A percentile compares a stretch with the other conserved stretches of the same genome.
Evolutionary conservation across 2,113 vertebrate genomes (phyloP).

Genomic region (Tragelaphus buxtoni): DNA sequence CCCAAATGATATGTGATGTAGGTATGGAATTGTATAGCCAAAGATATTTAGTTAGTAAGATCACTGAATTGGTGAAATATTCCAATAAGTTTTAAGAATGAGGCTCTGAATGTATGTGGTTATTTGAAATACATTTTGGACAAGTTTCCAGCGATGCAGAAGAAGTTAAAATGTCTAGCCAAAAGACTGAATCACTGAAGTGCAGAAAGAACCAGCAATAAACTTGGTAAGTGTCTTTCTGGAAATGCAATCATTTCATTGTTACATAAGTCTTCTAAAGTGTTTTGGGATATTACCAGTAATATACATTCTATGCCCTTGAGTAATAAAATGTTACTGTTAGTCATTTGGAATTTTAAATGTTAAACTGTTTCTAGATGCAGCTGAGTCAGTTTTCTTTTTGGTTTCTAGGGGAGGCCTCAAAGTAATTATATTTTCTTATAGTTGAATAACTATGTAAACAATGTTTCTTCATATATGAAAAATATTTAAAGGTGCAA

Average conservation of each 20-base stretch:
- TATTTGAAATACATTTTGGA: conserved; percentile 51
- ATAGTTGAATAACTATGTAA: neutral
- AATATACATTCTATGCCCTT: conserved; percentile 38
- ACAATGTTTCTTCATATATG: neutral
- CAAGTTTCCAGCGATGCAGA: neutral
- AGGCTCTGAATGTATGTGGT: neutral
- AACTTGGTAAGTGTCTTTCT: conserved; percentile 53
- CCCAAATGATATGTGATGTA: neutral
- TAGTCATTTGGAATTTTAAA: conserved; percentile 47
- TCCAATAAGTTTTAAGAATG: conserved; percentile 35
- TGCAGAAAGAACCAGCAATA: conserved; percentile 26
- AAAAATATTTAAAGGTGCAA: neutral
- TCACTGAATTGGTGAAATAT: conserved; percentile 13
- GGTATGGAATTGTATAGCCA: conserved; percentile 5
- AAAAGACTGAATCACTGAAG: conserved; percentile 48
- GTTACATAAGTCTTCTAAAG: conserved; percentile 38
- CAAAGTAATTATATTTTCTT: conserved; percentile 31
- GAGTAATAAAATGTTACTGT: conserved; percentile 1
- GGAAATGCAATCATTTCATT: conserved; percentile 42
- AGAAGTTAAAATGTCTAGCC: conserved; percentile 33
- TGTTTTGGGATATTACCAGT: conserved; percentile 14
- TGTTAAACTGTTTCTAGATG: conserved; percentile 34
- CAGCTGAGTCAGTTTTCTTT: conserved; percentile 19
- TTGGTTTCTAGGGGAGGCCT: neutral
- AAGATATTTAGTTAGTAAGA: conserved; percentile 10